Conservation (phyloP, 2,888 invertebrate species). For the Cerastoderma edule region DNA sequence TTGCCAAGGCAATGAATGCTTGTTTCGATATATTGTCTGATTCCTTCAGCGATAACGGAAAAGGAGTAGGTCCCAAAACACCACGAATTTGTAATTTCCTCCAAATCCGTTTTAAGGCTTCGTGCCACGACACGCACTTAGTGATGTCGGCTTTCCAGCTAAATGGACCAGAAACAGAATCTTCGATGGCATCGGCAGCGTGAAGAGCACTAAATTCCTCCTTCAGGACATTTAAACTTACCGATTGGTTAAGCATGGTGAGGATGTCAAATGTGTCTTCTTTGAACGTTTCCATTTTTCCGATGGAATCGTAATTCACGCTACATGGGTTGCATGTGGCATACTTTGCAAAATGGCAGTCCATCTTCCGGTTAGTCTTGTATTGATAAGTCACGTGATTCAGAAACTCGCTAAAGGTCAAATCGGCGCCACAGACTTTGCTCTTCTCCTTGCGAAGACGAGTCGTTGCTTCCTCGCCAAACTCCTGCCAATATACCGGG, state of each 20-base stretch:
- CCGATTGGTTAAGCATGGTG: constrained; percentile 19
- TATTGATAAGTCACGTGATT: constrained; percentile 12
- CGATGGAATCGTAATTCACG: constrained; percentile 60
- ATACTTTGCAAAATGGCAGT: constrained; percentile 38
- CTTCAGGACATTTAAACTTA: constrained; percentile 27
- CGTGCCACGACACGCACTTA: constrained; percentile 44
- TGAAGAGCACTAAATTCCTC: constrained; percentile 21
- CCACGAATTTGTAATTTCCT: constrained; percentile 53
- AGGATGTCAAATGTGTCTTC: constrained; percentile 49
- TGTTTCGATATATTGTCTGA: constrained; percentile 18
- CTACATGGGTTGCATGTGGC: constrained; percentile 31
- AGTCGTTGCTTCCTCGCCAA: constrained; percentile 1
- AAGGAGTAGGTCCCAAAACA: constrained; percentile 29
- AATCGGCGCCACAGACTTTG: constrained; percentile 27
- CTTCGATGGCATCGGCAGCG: constrained; percentile 46
- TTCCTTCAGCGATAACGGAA: constrained; percentile 37
- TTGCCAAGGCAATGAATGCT: constrained; percentile 30
- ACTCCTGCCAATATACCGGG: constrained; percentile 15
- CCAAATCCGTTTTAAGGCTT: constrained; percentile 50
- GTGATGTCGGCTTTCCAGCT: constrained; percentile 27
- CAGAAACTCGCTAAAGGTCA: constrained; percentile 37
- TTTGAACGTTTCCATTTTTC: constrained; percentile 63
- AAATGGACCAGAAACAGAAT: constrained; percentile 41
- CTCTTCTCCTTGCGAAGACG: not conserved
- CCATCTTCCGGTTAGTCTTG: constrained; percentile 1